Evolutionary conservation across 2,797 vertebrate species (phyloP).

Genomic region (Dicrostonyx torquatus): DNA sequence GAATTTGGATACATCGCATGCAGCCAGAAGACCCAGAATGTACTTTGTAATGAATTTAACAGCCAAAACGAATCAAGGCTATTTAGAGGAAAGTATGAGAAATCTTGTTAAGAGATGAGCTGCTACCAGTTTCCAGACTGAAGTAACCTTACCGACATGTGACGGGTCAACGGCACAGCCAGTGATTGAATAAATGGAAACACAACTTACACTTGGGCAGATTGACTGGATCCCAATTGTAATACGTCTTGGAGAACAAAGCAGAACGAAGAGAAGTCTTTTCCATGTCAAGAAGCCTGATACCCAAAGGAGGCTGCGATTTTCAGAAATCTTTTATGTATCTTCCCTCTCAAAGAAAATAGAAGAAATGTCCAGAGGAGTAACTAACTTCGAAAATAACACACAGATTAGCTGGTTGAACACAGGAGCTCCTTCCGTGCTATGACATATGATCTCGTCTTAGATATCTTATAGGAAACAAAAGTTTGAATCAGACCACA

Average conservation of each 20-base stretch:
- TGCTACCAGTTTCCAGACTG: constrained; percentile 25
- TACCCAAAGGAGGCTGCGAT: not conserved
- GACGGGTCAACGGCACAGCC: not conserved
- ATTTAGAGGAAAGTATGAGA: constrained; percentile 52
- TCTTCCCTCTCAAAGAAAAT: not conserved
- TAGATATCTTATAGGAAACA: not conserved
- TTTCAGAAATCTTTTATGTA: constrained; percentile 57
- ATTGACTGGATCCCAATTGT: constrained; percentile 21
- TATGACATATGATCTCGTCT: not conserved
- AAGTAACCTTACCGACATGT: not conserved
- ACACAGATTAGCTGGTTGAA: not conserved
- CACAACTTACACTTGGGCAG: not conserved
- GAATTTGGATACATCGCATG: constrained; percentile 54
- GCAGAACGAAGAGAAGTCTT: constrained; percentile 24
- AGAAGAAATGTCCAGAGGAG: not conserved
- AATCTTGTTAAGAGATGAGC: constrained; percentile 46
- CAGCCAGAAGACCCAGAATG: constrained; percentile 53
- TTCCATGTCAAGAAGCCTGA: constrained; percentile 35
- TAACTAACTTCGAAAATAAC: not conserved
- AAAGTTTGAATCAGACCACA: constrained; percentile 1
- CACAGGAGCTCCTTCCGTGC: not conserved
- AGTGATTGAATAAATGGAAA: constrained; percentile 61
- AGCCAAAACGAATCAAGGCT: constrained; percentile 42
- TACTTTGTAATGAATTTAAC: constrained; percentile 55
- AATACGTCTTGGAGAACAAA: constrained; percentile 38